These are phyloP conservation scores for Antitype chi DNA, from an alignment of 2,888 invertebrate genomes.

Conservation along the genomic window DNA sequence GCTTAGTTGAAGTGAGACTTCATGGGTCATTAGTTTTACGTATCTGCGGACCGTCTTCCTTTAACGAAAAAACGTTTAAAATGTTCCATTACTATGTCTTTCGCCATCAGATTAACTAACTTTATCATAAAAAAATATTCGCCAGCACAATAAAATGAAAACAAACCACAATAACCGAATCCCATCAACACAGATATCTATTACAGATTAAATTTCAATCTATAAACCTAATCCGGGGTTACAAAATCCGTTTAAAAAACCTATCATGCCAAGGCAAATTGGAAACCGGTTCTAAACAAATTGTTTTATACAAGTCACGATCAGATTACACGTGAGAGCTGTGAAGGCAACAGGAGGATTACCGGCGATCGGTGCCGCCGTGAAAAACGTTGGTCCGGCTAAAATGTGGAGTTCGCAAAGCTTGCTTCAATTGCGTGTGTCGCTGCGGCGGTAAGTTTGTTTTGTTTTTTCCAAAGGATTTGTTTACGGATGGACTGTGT, in stretches of 20 bases:
- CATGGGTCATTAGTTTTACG: too few relatives aligned
- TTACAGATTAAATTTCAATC: conserved; percentile 71
- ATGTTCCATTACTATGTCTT: too few relatives aligned
- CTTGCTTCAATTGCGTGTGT: conserved; percentile 51
- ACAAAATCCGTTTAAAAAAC: conserved; percentile 73
- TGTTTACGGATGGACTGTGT: conserved; percentile 23
- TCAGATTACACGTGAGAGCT: conserved; percentile 72
- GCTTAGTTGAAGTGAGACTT: too few relatives aligned
- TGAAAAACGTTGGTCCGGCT: conserved; percentile 66
- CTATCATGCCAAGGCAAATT: conserved; percentile 76
- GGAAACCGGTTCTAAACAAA: conserved; percentile 78
- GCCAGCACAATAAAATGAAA: not conserved
- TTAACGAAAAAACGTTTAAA: too few relatives aligned
- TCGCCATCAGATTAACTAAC: too few relatives aligned
- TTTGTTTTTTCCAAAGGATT: conserved; percentile 23
- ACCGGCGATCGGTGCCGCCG: conserved; percentile 63
- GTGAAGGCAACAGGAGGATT: conserved; percentile 69
- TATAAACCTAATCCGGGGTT: conserved; percentile 68
- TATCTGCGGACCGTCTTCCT: too few relatives aligned
- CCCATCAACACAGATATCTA: conserved; percentile 56
- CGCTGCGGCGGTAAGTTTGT: conserved; percentile 14
- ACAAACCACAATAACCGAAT: conserved; percentile 37
- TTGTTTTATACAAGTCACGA: conserved; percentile 79
- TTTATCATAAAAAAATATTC: not conserved
- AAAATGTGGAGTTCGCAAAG: conserved; percentile 50